Evolutionary conservation across 2,113 vertebrate genomes (phyloP).

Genomic region (Nesoenas mayeri): DNA sequence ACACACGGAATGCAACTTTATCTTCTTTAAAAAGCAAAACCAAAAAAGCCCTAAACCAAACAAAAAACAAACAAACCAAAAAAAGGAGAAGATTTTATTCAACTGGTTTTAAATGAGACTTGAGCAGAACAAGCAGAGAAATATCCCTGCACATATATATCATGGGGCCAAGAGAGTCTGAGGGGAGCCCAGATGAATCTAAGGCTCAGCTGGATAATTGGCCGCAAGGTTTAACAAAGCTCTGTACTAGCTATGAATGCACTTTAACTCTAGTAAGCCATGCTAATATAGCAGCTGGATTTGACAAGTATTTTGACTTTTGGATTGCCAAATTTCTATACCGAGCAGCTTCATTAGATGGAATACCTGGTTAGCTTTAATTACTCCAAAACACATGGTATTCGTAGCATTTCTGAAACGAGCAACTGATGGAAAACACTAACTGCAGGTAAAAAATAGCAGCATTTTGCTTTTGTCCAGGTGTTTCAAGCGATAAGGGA

Average conservation of each 20-base stretch:
- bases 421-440: not conserved
- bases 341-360: not conserved
- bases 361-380: not conserved
- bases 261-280: not conserved
- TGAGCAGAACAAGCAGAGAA: not conserved
- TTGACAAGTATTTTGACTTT: not conserved
- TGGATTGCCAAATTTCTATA: not conserved
- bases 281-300: not conserved
- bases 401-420: not conserved
- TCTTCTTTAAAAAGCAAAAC: not conserved
- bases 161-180: accelerated
- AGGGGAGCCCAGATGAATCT: not conserved
- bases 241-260: accelerated
- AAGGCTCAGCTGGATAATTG: not conserved
- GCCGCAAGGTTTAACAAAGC: not conserved
- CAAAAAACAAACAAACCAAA: too few species aligned
- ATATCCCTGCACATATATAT: not conserved
- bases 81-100: not conserved
- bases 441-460: not conserved
- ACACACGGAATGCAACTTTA: not conserved
- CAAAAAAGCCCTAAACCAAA: too few species aligned
- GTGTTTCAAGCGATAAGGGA: not conserved
- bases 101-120: not conserved
- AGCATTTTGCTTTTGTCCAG: not conserved
- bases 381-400: not conserved